phyloP scores from a whole-genome alignment of 1,140 invertebrate species.

The Lepidurus couesii region DNA sequence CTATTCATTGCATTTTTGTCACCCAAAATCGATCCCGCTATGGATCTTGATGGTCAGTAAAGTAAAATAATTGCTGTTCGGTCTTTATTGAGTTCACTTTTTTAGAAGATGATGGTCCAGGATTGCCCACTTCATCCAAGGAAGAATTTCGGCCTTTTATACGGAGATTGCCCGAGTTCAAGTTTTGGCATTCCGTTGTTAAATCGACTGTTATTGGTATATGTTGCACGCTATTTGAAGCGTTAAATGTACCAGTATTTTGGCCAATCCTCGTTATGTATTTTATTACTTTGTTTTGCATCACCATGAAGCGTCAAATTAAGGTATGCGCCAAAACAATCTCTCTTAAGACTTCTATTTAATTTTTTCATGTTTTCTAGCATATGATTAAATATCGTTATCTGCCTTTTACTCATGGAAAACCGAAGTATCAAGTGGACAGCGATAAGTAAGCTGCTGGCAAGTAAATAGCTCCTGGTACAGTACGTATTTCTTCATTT shows the following conservation, averaged over 20 bases:
- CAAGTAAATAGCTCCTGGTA: neutral
- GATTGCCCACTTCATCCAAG: conserved; percentile 85
- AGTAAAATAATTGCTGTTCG: neutral
- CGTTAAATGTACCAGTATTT: conserved; percentile 98
- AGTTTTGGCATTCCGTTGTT: conserved; percentile 97
- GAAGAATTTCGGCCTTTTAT: conserved; percentile 99
- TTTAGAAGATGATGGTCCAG: conserved; percentile 70
- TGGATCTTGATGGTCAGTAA: conserved; percentile 75
- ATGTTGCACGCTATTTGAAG: conserved; percentile 93
- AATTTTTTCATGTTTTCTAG: conserved; percentile 57
- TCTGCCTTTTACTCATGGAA: conserved; percentile 95
- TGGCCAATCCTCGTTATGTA: conserved; percentile 99
- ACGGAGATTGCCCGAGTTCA: conserved; percentile 95
- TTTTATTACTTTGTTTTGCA: conserved; percentile 94
- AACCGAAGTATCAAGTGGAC: conserved; percentile 72
- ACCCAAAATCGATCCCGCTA: conserved; percentile 96
- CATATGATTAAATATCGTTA: conserved; percentile 99
- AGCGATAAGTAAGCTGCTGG: neutral
- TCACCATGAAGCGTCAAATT: conserved; percentile 99
- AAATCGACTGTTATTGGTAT: conserved; percentile 90
- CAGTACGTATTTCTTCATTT: neutral
- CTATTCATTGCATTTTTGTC: conserved; percentile 99
- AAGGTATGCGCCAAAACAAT: conserved; percentile 59
- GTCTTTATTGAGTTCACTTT: conserved; percentile 41
- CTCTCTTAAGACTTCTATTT: conserved; percentile 12